These are phyloP conservation scores for Ploceus nigricollis DNA, from an alignment of 2,113 vertebrate species.

Conservation along the genomic window DNA sequence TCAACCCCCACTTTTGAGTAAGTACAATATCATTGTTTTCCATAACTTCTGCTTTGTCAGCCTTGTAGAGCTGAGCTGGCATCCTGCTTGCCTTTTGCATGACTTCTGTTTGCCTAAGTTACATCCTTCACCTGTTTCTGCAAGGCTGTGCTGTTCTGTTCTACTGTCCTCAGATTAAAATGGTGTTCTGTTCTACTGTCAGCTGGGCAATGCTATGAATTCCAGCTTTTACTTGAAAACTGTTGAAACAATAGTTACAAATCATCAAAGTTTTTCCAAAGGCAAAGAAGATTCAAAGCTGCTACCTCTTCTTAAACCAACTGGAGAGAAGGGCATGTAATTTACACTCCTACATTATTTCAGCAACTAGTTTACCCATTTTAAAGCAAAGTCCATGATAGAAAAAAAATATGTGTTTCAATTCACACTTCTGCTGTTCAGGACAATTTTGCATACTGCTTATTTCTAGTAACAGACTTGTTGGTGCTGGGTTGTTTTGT, in stretches of 20 bases:
- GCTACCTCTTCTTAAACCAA: neutral
- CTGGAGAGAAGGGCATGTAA: neutral
- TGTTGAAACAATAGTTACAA: neutral
- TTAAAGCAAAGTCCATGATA: neutral
- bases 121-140: neutral
- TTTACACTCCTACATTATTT: neutral
- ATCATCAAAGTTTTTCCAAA: neutral
- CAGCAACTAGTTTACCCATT: neutral
- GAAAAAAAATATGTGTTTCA: neutral
- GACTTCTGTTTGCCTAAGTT: neutral
- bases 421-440: neutral
- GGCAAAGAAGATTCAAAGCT: neutral
- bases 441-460: neutral
- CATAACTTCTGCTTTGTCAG: neutral
- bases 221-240: neutral
- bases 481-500: neutral
- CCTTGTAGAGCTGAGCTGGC: neutral
- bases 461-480: neutral
- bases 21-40: neutral
- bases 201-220: neutral
- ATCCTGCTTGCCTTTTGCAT: neutral
- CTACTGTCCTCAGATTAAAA: neutral
- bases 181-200: neutral
- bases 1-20: rapidly evolving
- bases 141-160: neutral